Conservation (phyloP, 1,140 invertebrate genomes). For the Drosophila subpulchrella region DNA sequence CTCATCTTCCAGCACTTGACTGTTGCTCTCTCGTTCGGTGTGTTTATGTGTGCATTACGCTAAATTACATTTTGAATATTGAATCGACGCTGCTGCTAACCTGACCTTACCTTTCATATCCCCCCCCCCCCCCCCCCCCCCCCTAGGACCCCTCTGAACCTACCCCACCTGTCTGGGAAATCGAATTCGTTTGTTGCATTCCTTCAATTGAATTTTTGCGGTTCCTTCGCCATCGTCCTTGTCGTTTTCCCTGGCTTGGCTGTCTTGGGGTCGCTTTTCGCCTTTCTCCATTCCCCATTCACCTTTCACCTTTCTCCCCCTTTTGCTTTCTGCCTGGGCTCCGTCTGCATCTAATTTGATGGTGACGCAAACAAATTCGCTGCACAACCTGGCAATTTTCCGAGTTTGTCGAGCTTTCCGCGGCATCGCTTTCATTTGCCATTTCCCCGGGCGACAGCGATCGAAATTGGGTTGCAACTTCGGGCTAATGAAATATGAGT, state of each 20-base stretch:
- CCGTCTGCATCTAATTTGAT: slow-evolving; percentile 35
- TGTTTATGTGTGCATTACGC: slow-evolving; percentile 72
- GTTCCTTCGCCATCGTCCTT: slow-evolving; percentile 35
- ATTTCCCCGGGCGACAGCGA: background rate
- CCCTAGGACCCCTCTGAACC: background rate
- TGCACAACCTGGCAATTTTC: slow-evolving; percentile 44
- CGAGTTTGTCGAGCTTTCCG: slow-evolving; percentile 33
- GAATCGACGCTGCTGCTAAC: slow-evolving; percentile 61
- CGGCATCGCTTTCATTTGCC: slow-evolving; percentile 42
- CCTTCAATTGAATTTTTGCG: slow-evolving; percentile 73
- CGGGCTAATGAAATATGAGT: slow-evolving; percentile 1
- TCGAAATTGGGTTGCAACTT: slow-evolving; percentile 5
- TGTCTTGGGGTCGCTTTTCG: slow-evolving; percentile 1
- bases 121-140: too few species aligned
- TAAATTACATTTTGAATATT: slow-evolving; percentile 83
- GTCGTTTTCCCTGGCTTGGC: slow-evolving; percentile 3
- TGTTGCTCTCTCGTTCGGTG: slow-evolving; percentile 17
- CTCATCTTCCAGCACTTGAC: slow-evolving; percentile 57
- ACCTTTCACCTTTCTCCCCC: too few species aligned
- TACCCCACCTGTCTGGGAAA: slow-evolving; percentile 37
- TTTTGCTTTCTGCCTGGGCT: background rate
- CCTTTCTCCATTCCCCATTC: background rate
- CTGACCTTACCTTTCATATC: slow-evolving; percentile 15
- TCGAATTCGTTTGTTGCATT: slow-evolving; percentile 58
- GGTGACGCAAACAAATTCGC: slow-evolving; percentile 49